Conservation (phyloP, 2,888 invertebrate species). For the Dexiosoma caninum region DNA sequence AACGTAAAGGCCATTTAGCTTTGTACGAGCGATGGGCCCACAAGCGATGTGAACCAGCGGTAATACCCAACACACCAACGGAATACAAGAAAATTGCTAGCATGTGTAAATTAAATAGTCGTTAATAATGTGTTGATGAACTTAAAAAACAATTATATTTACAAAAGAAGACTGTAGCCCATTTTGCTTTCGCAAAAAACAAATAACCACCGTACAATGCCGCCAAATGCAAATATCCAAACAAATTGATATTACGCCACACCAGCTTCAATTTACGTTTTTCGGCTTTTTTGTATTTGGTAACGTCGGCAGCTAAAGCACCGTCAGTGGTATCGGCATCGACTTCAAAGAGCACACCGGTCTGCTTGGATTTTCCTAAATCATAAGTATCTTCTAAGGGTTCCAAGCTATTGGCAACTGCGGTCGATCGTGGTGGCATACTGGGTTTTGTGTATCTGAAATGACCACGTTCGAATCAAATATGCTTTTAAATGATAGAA, state of each 20-base stretch:
- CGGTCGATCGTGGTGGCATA: conserved; percentile 72
- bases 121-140: too few species aligned
- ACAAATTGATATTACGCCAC: conserved; percentile 89
- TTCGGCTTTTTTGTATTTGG: conserved; percentile 80
- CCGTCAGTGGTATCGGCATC: conserved; percentile 82
- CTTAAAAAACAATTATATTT: conserved; percentile 74
- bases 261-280: conserved; percentile 81
- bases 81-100: conserved; percentile 86
- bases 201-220: conserved; percentile 87
- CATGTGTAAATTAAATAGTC: neutral
- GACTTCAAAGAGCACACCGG: conserved; percentile 82
- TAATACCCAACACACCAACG: conserved; percentile 92
- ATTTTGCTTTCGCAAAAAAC: conserved; percentile 85
- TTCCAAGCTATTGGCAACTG: conserved; percentile 48
- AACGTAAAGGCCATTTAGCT: conserved; percentile 91
- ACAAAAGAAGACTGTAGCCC: conserved; percentile 86
- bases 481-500: too few species aligned
- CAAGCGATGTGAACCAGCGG: conserved; percentile 96
- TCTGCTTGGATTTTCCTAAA: conserved; percentile 70
- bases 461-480: too few species aligned
- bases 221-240: conserved; percentile 85
- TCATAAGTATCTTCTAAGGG: conserved; percentile 45
- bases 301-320: conserved; percentile 80
- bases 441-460: conserved; percentile 47
- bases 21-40: conserved; percentile 98